Evolutionary conservation across 2,888 invertebrate genomes (phyloP), one percentile per base, ranked within the genome.

Genomic region (Leptinotarsa rubiginosa): DNA sequence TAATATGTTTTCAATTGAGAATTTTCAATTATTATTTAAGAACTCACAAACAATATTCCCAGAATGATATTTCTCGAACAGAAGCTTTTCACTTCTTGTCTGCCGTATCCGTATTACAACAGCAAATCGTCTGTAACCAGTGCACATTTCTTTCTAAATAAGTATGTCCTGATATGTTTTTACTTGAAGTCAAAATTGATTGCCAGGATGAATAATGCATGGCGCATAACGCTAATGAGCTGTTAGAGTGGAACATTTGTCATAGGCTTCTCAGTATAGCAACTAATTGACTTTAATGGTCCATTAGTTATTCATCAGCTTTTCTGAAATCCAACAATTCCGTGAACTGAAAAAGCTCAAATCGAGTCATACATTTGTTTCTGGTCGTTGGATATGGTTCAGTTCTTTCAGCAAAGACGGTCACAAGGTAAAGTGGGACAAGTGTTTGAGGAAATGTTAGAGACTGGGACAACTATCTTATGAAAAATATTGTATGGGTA

Each of bases 281-380:
- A 13, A 20, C 56, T 56, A 56, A 56, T 56, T 56, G 56, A 56
- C 56, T 56, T 56, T 56, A 56, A 56, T 56, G 56, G 56, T 56
- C 56, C 56, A 56, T 56, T 56, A 56, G 56, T 56, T 56, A 56
- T 56, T 56, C 56, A 15, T 56, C 56, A 56, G 56, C 56, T 56
- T 56, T 56, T 20, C 25, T 22, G 20, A 56, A 56, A 56, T 25
- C 4, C 22, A 56, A 56, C 56, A 56, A 22, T 56, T 56, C 56
- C 4, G 20, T 56, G 20, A 56, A 22, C 22, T 20, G 13, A 10
- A 56, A 56, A 56, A 22, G 56, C 22, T 56, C 3, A 56, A 22
- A 13, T 25, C 20, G 13, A 12, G 20, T 25, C 22, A 20, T 56
- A 56, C 22, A 10, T 25, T 56, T 25, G 50, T 16, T 16, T 50